These are phyloP conservation scores for Ophion costatus DNA, from an alignment of 2,888 invertebrate genomes.

Conservation along the genomic window DNA sequence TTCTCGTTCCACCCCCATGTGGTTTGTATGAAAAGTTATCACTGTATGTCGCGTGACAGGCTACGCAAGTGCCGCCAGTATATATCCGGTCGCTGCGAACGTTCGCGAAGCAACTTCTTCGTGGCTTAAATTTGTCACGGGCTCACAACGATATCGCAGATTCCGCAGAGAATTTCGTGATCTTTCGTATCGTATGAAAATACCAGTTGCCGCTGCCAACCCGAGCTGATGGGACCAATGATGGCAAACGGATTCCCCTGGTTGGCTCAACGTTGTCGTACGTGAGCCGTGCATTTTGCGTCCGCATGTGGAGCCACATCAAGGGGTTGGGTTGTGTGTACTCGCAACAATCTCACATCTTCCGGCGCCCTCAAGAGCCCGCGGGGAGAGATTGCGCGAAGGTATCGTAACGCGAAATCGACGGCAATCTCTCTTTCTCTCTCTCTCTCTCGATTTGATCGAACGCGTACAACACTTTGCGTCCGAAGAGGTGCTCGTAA, in stretches of 20 bases:
- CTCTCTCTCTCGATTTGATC: too few species aligned
- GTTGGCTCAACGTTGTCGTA: neutral
- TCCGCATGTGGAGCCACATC: neutral
- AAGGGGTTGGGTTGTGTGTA: neutral
- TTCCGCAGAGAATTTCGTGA: slow-evolving; percentile 5
- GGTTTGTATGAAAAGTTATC: slow-evolving; percentile 57
- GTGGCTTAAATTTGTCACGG: slow-evolving; percentile 28
- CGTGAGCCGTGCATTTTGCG: neutral
- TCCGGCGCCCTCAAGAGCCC: neutral
- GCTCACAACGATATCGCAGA: slow-evolving; percentile 19
- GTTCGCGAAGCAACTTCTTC: neutral
- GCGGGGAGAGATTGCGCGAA: neutral
- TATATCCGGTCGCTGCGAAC: neutral
- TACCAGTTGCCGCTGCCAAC: neutral
- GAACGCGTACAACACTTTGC: too few species aligned
- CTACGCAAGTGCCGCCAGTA: slow-evolving; percentile 1
- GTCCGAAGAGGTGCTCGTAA: too few species aligned
- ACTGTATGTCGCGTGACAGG: slow-evolving; percentile 35
- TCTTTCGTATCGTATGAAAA: slow-evolving; percentile 11
- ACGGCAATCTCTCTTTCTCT: too few species aligned
- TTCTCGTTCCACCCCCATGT: slow-evolving; percentile 13
- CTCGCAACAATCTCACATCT: neutral
- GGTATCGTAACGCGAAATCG: neutral
- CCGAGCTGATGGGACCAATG: neutral
- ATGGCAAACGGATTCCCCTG: slow-evolving; percentile 25